Evolutionary conservation across 2,888 invertebrate genomes (phyloP).

Genomic region (Dioctria rufipes): DNA sequence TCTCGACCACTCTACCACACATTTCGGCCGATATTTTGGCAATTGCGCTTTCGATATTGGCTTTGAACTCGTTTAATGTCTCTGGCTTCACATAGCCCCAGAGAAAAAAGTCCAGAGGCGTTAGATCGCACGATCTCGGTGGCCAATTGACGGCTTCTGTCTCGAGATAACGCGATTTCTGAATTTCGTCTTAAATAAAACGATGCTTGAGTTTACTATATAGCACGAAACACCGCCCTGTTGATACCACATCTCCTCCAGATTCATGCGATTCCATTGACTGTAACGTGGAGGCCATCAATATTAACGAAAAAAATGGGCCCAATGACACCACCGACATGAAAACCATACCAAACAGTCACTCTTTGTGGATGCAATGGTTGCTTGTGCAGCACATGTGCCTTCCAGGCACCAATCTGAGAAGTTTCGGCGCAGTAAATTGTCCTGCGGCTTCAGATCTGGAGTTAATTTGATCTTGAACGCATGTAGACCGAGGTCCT

Average conservation of each 20-base stretch:
- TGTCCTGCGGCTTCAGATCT: not conserved
- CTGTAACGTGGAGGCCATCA: slow-evolving; percentile 3
- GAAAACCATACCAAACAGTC: not conserved
- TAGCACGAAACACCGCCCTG: not conserved
- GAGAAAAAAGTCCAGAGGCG: not conserved
- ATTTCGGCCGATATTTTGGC: slow-evolving; percentile 31
- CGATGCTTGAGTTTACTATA: not conserved
- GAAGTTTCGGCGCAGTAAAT: not conserved
- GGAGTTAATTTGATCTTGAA: slow-evolving; percentile 6
- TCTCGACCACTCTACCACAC: slow-evolving; percentile 23
- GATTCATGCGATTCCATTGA: slow-evolving; percentile 12
- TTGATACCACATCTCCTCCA: not conserved
- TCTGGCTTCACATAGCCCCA: slow-evolving; percentile 20
- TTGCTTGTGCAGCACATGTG: not conserved
- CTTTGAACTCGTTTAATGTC: slow-evolving; percentile 30
- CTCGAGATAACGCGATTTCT: slow-evolving; percentile 32
- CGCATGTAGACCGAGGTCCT: not conserved
- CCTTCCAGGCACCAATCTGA: not conserved
- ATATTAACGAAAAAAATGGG: slow-evolving; percentile 31
- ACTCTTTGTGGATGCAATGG: not conserved
- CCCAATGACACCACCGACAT: slow-evolving; percentile 39
- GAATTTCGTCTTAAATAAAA: slow-evolving; percentile 26
- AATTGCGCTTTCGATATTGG: slow-evolving; percentile 52
- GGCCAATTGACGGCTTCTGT: not conserved
- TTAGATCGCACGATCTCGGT: not conserved